phyloP scores from a whole-genome alignment of 2,888 invertebrate species.

The Dryobotodes eremita region DNA sequence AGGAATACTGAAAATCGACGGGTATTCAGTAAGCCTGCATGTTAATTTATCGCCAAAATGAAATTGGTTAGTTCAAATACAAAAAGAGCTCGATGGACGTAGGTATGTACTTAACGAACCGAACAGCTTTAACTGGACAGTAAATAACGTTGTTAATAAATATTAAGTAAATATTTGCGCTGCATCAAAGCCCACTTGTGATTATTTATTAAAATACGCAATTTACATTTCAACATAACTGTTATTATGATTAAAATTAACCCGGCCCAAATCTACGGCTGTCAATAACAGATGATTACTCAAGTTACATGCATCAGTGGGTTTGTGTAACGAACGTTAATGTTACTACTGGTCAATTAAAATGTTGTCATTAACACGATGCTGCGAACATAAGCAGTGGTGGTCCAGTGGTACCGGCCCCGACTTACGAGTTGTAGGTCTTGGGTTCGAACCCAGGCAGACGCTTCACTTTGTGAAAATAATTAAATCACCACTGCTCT shows the following conservation, averaged over 20 bases:
- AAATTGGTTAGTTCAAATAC: neutral
- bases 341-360: neutral
- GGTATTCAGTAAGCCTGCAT: neutral
- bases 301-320: constrained; percentile 17
- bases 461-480: neutral
- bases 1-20: neutral
- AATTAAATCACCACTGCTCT: neutral
- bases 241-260: neutral
- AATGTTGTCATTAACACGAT: neutral
- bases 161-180: neutral
- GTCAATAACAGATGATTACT: neutral
- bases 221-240: neutral
- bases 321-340: neutral
- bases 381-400: neutral
- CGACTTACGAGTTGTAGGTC: neutral
- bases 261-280: neutral
- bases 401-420: neutral
- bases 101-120: neutral
- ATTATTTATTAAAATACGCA: neutral
- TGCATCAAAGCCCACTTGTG: neutral
- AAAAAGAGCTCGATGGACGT: neutral
- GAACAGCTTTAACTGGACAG: neutral
- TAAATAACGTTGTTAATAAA: neutral
- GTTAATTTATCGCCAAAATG: neutral
- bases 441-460: neutral